Percentiles rank a stretch among this genome's conserved stretches.
phyloP scores from a whole-genome alignment of 2,888 invertebrate species.

The Drosophila nr. fundita region DNA sequence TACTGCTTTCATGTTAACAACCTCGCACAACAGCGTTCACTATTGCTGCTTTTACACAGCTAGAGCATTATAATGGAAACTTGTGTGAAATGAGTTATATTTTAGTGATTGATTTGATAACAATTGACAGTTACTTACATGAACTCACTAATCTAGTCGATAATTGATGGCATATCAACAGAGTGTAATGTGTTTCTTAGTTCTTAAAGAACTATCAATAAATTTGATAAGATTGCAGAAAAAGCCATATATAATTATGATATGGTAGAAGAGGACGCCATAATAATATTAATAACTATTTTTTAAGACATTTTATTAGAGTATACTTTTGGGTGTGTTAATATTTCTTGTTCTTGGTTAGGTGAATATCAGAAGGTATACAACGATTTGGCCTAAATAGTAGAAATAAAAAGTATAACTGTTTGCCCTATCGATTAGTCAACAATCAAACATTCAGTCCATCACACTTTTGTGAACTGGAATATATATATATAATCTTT shows the following conservation, averaged over 20 bases:
- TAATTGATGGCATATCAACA: neutral
- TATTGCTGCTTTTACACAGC: neutral
- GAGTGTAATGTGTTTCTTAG: neutral
- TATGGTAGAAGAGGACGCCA: neutral
- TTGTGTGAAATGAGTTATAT: neutral
- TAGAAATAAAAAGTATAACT: neutral
- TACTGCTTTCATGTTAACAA: constrained; percentile 21
- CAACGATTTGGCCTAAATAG: neutral
- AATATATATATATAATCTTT: neutral
- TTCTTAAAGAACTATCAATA: neutral
- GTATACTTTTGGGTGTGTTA: constrained; percentile 52
- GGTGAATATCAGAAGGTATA: neutral
- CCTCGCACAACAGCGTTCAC: neutral
- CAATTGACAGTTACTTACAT: neutral
- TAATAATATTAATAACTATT: neutral
- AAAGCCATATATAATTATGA: constrained; percentile 1
- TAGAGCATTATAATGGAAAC: neutral
- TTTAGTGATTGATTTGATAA: neutral
- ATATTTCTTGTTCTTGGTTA: neutral
- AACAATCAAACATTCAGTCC: neutral
- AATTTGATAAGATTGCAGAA: constrained; percentile 30
- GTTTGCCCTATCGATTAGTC: neutral
- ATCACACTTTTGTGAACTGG: neutral
- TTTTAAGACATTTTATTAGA: neutral
- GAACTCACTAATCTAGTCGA: neutral